These are phyloP conservation scores for Ashinkailepas kermadecensis DNA, from an alignment of 2,888 invertebrate species.

Conservation along the genomic window DNA sequence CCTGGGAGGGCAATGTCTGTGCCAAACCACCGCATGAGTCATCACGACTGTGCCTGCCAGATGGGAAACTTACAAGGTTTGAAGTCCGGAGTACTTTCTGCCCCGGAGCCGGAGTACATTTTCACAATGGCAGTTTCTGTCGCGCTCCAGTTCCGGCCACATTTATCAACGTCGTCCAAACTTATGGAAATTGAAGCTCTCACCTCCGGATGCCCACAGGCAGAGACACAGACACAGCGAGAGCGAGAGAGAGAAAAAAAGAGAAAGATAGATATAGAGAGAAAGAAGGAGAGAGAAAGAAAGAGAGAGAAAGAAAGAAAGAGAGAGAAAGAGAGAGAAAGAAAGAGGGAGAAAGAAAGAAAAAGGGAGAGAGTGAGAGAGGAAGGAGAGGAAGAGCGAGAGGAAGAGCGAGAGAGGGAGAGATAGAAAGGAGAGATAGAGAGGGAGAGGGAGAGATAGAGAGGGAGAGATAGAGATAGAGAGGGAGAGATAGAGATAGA, in stretches of 20 bases:
- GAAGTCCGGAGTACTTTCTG: too few relatives aligned
- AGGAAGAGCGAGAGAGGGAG: neutral
- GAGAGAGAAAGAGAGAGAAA: neutral
- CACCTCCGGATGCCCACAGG: too few relatives aligned
- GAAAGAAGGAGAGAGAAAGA: neutral
- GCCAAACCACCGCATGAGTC: too few relatives aligned
- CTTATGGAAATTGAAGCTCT: too few relatives aligned
- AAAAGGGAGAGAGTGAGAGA: neutral
- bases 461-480: neutral
- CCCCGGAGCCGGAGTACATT: too few relatives aligned
- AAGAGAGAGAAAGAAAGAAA: neutral
- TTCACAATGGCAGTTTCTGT: too few relatives aligned
- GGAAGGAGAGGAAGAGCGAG: neutral
- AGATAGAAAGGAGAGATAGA: neutral
- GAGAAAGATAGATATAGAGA: neutral
- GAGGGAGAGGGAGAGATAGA: neutral
- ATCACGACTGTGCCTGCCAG: too few relatives aligned
- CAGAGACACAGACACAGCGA: neutral
- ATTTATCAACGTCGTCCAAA: too few relatives aligned
- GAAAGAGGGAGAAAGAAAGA: slow-evolving; percentile 4
- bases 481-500: neutral
- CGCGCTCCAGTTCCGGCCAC: too few relatives aligned
- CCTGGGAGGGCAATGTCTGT: too few relatives aligned
- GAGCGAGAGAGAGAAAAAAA: too few relatives aligned
- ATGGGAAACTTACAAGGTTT: too few relatives aligned